Evolutionary conservation across 2,797 vertebrate genomes (phyloP), one percentile per base, ranked within the genome.

Genomic region (Parambassis ranga): DNA sequence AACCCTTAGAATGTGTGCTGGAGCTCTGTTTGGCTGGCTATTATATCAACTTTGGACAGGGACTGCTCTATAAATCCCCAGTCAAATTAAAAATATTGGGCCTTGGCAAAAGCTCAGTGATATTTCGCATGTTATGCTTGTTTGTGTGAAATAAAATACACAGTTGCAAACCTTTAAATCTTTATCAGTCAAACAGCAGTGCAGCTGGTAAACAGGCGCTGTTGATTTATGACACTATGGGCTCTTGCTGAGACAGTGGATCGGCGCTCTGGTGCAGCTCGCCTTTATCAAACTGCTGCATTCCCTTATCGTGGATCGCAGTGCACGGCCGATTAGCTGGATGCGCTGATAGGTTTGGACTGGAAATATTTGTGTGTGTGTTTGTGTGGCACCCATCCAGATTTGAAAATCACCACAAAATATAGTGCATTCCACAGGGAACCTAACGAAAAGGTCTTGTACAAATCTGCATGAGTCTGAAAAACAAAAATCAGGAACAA

Each of bases 151-250:
- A 71, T 47, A 36, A 55, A 74, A 61, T n/a, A 44, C 36, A 51
- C 53, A 59, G 37, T 53, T 7, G 46, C 44, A 70, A 66, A 55
- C 37, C 44, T 78, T 49, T 53, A 63, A 57, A 61, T 65, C 60
- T 50, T 79, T 77, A 78, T 84, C 72, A 64, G 66, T 68, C 64
- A 55, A 53, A 71, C 47, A 22, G 51, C 47, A 55, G 39, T 35
- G 49, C 37, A 46, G 52, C 35, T 13, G 52, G 63, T 68, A 75
- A 84, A 78, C 63, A 64, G 30, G 22, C n/a, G 0, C 24, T 50
- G 73, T 66, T 76, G 75, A 85, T 81, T 83, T 58, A 79, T 67
- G 63, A 74, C 63, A 65, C 5, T 20, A 36, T 14, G 36, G 31
- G 41, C 38, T 61, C 14, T 6, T 43, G 47, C 35, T 27, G 33